A percentile compares a stretch with the other conserved stretches of the same genome.
These are phyloP conservation scores for Cheirogaleus medius DNA, from an alignment of 2,113 vertebrate species.

Conservation along the genomic window DNA sequence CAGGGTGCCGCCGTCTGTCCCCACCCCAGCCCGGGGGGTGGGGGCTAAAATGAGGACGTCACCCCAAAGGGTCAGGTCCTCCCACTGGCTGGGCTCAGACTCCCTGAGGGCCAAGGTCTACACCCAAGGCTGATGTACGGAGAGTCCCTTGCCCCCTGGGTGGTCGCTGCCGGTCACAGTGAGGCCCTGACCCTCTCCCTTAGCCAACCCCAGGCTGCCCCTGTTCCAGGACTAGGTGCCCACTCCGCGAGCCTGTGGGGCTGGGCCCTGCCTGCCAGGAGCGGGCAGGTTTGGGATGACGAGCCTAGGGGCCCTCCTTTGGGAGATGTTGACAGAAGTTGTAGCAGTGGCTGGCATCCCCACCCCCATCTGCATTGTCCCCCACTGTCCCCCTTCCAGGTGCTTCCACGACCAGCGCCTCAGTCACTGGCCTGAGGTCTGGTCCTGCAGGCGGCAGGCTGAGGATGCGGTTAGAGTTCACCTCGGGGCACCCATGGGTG, in stretches of 20 bases:
- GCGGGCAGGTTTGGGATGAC: background rate
- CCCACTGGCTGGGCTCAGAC: no score
- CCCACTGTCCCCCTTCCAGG: background rate
- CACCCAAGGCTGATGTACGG: background rate
- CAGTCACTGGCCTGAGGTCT: background rate
- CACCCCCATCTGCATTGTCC: no score
- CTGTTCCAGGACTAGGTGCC: background rate
- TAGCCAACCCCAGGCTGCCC: background rate
- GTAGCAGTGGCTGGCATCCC: no score
- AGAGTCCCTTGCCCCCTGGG: background rate
- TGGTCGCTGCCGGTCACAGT: no score
- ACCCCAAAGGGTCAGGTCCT: no score
- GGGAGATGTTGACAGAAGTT: no score
- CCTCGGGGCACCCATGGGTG: background rate
- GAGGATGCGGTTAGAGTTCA: background rate
- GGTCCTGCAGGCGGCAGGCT: background rate
- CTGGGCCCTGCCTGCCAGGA: background rate
- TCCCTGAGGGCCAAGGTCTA: no score
- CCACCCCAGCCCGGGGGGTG: no score
- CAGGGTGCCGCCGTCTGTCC: background rate
- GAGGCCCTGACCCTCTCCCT: no score
- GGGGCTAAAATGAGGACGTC: no score
- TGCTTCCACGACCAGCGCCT: no score
- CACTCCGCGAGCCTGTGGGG: background rate
- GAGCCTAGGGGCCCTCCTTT: background rate